Percentiles rank a stretch among this genome's conserved stretches.
Evolutionary conservation across 2,888 invertebrate species (phyloP).

Genomic region (Hoplodrina blanda): DNA sequence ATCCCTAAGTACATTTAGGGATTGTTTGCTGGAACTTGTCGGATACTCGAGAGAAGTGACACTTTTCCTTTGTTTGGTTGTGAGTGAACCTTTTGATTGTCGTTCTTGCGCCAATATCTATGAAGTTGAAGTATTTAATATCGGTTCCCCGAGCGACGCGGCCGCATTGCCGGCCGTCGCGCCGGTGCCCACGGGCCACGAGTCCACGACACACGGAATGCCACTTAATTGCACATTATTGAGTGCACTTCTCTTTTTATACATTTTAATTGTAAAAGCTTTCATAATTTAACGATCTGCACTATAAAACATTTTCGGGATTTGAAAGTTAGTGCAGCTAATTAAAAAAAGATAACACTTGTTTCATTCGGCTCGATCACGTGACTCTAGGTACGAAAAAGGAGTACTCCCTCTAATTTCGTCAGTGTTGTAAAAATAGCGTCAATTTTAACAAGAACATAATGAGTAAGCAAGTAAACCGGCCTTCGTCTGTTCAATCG

Average conservation of each 20-base stretch:
- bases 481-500: not conserved
- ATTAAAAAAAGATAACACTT: too few species aligned
- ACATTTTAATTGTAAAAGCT: slow-evolving; percentile 10
- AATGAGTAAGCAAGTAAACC: not conserved
- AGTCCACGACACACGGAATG: slow-evolving; percentile 44
- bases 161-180: slow-evolving; percentile 48
- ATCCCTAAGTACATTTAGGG: too few species aligned
- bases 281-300: not conserved
- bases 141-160: slow-evolving; percentile 25
- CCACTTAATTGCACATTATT: slow-evolving; percentile 35
- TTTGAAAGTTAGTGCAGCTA: too few species aligned
- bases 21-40: too few species aligned
- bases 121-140: slow-evolving; percentile 57
- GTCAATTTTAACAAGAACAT: not conserved
- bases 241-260: slow-evolving; percentile 10
- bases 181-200: slow-evolving; percentile 12
- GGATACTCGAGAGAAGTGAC: not conserved
- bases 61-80: not conserved
- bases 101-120: not conserved
- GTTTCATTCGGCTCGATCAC: too few species aligned
- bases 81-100: slow-evolving; percentile 30
- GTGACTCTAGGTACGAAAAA: not conserved
- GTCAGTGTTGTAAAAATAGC: not conserved
- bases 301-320: not conserved
- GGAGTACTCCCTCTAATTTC: not conserved